These are phyloP conservation scores for Pediacus dermestoides DNA, from an alignment of 2,888 invertebrate genomes.

Conservation along the genomic window DNA sequence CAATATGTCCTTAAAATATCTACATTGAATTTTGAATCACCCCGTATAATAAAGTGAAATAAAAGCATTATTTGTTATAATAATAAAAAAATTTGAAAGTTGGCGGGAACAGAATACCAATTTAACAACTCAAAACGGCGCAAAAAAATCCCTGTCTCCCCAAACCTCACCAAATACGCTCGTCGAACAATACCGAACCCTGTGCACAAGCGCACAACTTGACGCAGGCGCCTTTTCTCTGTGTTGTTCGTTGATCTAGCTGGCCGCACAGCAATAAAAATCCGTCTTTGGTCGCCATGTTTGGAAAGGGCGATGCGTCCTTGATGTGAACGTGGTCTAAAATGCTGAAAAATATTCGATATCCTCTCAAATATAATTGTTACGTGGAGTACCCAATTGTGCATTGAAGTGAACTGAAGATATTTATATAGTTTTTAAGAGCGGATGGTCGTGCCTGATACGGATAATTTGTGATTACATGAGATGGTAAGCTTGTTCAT, in stretches of 20 bases:
- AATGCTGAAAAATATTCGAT: constrained; percentile 53
- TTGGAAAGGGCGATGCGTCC: constrained; percentile 51
- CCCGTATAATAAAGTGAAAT: too few species aligned
- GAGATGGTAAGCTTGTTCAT: constrained; percentile 58
- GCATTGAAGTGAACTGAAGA: constrained; percentile 48
- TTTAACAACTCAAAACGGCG: too few species aligned
- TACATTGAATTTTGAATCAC: too few species aligned
- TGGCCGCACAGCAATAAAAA: too few species aligned
- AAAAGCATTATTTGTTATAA: too few species aligned
- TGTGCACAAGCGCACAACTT: constrained; percentile 28
- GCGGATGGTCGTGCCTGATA: constrained; percentile 57
- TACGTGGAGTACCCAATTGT: constrained; percentile 56
- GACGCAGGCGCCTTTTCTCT: constrained; percentile 32
- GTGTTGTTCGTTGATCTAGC: constrained; percentile 25
- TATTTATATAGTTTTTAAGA: constrained; percentile 49
- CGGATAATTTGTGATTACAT: constrained; percentile 64
- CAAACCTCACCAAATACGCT: too few species aligned
- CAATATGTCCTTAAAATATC: too few species aligned
- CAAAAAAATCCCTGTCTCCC: too few species aligned
- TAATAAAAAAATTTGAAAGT: too few species aligned
- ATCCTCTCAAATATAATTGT: constrained; percentile 51
- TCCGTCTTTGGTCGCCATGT: constrained; percentile 61
- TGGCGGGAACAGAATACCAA: too few species aligned
- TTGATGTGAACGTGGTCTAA: constrained; percentile 48
- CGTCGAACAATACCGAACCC: constrained; percentile 26